Evolutionary conservation across 2,113 vertebrate species (phyloP), one percentile per base, ranked within the genome.

Genomic region (Etheostoma spectabile): DNA sequence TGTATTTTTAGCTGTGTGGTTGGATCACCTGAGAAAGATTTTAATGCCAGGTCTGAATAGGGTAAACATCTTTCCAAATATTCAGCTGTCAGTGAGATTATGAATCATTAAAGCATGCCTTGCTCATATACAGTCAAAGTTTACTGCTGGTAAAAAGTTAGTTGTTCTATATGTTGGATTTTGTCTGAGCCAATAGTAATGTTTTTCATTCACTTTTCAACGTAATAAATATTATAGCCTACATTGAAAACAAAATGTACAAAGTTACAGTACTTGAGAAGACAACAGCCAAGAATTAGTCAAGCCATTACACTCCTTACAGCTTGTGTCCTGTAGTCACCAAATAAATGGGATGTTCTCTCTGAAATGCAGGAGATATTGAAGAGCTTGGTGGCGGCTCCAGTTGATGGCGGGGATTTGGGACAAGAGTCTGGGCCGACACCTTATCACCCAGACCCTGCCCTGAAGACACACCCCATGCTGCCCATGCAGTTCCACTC

Each of bases 401-500:
- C 98, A 0, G 93, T 99, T 16, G 98, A 99, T 62, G 96, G 96
- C 33, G 93, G 96, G 3, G 98, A 99, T 33, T 91, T 96, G 77
- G 97, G 97, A 33, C 98, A 97, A 0, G 98, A 99, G 68, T 92
- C 89, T 0, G 93, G 93, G 71, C 97, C 97, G 0, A 95, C 98
- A 53, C 97, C 97, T 3, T 99, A 99, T 82, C 97, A 99, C 90
- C 97, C 98, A 7, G 98, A 99, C 80, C 97, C 97, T 10, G 96
- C 97, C 7, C 77, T 99, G 90, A 99, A 99, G 93, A 97, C 97
- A 0, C 97, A 99, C 27, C 95, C 97, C 48, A 97, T 98, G 94
- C 96, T 99, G 85, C 98, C 98, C 75, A 98, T 99, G 98, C 98
- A 99, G 96, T 99, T 98, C 93, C 98, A 99, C 93, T 99, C 98